phyloP scores from a whole-genome alignment of 2,888 invertebrate genomes.

The Agriopis leucophaearia region DNA sequence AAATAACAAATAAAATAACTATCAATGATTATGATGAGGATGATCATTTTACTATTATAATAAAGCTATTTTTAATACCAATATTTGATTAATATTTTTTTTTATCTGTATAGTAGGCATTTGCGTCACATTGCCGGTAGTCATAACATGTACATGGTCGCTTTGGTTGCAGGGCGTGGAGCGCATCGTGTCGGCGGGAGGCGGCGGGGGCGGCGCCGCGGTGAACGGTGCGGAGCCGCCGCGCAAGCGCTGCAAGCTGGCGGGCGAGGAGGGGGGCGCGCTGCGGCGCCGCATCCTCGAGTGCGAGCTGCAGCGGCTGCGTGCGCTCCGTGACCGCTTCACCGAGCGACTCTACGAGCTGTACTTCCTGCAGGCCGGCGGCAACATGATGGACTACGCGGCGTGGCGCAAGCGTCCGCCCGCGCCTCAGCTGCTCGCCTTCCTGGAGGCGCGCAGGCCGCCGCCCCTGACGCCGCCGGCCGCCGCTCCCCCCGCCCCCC shows the following conservation, averaged over 20 bases:
- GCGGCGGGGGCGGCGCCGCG: slow-evolving; percentile 53
- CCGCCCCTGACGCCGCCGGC: slow-evolving; percentile 80
- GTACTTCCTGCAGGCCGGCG: slow-evolving; percentile 94
- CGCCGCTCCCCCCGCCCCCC: slow-evolving; percentile 50
- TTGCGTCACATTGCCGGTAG: too few relatives aligned
- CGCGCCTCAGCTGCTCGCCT: slow-evolving; percentile 90
- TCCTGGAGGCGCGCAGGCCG: slow-evolving; percentile 90
- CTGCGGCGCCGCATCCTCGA: slow-evolving; percentile 90
- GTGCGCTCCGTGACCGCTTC: slow-evolving; percentile 89
- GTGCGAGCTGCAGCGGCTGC: slow-evolving; percentile 89
- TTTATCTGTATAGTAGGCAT: too few relatives aligned
- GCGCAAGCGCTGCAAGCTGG: slow-evolving; percentile 49
- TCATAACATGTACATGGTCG: too few relatives aligned
- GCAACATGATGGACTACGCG: slow-evolving; percentile 95
- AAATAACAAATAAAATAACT: too few relatives aligned
- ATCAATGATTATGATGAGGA: too few relatives aligned
- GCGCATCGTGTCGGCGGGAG: slow-evolving; percentile 58
- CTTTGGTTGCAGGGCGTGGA: slow-evolving; percentile 68
- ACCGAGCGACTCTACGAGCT: slow-evolving; percentile 93
- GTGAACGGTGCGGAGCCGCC: slow-evolving; percentile 47
- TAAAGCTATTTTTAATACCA: too few relatives aligned
- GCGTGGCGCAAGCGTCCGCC: slow-evolving; percentile 94
- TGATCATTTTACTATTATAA: too few relatives aligned
- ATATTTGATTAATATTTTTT: too few relatives aligned
- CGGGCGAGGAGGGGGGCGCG: slow-evolving; percentile 65